phyloP scores from a whole-genome alignment of 2,797 vertebrate genomes.

The Sebastes vulpes region DNA sequence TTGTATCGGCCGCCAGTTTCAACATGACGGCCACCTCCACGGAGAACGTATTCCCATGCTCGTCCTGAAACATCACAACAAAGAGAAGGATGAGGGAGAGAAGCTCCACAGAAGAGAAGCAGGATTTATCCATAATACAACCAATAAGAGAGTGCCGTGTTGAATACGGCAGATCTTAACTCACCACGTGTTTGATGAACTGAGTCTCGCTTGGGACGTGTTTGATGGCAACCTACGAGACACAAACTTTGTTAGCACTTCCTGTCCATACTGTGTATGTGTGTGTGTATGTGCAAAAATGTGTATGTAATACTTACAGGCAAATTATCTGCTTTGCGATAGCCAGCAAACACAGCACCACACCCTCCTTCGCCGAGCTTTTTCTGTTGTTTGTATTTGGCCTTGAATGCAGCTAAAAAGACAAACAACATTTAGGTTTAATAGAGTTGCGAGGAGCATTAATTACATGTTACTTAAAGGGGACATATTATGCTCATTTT shows the following conservation, averaged over 20 bases:
- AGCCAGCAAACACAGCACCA: too few species aligned
- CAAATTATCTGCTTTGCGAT: too few species aligned
- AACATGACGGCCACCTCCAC: constrained; percentile 5
- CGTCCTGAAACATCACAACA: background rate
- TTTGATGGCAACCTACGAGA: constrained; percentile 27
- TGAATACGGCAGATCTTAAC: background rate
- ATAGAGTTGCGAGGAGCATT: background rate
- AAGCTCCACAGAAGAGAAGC: background rate
- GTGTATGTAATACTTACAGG: too few species aligned
- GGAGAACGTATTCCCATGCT: background rate
- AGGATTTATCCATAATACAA: too few species aligned
- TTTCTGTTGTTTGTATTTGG: background rate
- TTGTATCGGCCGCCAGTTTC: accelerated
- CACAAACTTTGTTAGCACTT: background rate
- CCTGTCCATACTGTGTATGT: too few species aligned
- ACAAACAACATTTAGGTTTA: background rate
- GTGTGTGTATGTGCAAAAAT: background rate
- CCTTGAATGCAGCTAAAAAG: background rate
- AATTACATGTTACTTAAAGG: background rate
- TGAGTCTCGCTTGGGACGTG: background rate
- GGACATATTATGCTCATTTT: too few species aligned
- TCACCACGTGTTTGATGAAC: background rate
- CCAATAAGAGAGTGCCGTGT: too few species aligned
- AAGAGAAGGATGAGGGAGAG: background rate
- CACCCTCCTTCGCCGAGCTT: constrained; percentile 8